These are phyloP conservation scores for Peromyscus nudipes DNA, from an alignment of 2,797 vertebrate species.

Conservation along the genomic window DNA sequence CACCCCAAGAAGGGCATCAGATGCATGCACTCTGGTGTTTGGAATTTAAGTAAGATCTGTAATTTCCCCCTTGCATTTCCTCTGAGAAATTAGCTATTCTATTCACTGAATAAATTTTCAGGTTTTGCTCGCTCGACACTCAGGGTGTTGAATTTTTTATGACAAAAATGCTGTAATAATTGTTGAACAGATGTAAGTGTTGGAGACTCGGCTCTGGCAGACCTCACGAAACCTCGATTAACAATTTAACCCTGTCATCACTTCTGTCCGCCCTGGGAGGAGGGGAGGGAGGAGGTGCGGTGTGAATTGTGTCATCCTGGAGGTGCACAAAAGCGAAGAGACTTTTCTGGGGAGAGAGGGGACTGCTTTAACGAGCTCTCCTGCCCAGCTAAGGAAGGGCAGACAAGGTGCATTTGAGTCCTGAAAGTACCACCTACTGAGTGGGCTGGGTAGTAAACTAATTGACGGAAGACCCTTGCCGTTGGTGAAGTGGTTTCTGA, in stretches of 20 bases:
- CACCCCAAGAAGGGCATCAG: constrained; percentile 88
- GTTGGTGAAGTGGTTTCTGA: background rate
- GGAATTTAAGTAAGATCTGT: constrained; percentile 95
- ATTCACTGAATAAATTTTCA: constrained; percentile 99
- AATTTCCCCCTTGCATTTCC: constrained; percentile 94
- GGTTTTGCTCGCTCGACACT: constrained; percentile 97
- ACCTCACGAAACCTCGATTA: constrained; percentile 97
- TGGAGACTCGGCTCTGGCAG: constrained; percentile 95
- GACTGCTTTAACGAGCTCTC: constrained; percentile 68
- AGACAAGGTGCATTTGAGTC: background rate
- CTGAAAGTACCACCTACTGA: background rate
- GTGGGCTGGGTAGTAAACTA: constrained; percentile 27
- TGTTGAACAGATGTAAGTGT: constrained; percentile 99
- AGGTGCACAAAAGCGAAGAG: constrained; percentile 28
- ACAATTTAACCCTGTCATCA: constrained; percentile 94
- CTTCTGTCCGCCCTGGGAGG: constrained; percentile 77
- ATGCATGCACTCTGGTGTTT: constrained; percentile 90
- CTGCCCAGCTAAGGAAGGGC: background rate
- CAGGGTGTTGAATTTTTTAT: constrained; percentile 99
- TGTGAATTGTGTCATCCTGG: constrained; percentile 49
- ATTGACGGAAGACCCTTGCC: constrained; percentile 41
- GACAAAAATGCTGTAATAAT: constrained; percentile 99
- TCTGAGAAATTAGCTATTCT: constrained; percentile 99
- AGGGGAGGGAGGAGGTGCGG: constrained; percentile 10
- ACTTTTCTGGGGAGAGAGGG: constrained; percentile 55